Evolutionary conservation across 2,888 invertebrate genomes (phyloP).

Genomic region (Melieria omissa): DNA sequence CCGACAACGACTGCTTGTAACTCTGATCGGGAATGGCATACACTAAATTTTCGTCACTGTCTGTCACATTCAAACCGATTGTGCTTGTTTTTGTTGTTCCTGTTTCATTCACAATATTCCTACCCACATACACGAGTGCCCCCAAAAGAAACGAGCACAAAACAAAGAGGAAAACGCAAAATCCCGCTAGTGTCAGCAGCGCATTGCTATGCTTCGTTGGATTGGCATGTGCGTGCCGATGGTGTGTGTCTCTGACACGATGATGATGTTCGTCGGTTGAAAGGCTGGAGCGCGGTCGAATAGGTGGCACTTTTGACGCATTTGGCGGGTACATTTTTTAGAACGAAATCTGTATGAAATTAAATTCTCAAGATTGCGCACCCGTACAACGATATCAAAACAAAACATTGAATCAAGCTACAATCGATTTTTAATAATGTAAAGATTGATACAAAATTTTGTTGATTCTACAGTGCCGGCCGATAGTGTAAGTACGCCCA

Average conservation of each 20-base stretch:
- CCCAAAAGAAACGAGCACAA: constrained; percentile 62
- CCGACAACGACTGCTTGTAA: constrained; percentile 29
- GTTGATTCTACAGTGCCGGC: no score
- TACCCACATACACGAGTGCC: constrained; percentile 64
- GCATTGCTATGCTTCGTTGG: constrained; percentile 51
- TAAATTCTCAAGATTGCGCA: no score
- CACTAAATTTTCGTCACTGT: constrained; percentile 12
- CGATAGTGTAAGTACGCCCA: no score
- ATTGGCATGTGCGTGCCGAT: constrained; percentile 34
- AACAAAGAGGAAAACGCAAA: constrained; percentile 63
- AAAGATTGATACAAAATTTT: no score
- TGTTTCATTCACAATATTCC: constrained; percentile 57
- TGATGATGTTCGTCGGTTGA: constrained; percentile 64
- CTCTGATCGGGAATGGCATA: constrained; percentile 13
- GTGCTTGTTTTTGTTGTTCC: constrained; percentile 29
- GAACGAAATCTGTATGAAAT: background rate
- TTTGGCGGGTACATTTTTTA: constrained; percentile 60
- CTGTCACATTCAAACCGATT: constrained; percentile 12
- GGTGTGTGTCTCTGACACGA: constrained; percentile 44
- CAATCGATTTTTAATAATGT: no score
- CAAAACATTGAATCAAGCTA: no score
- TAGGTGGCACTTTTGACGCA: constrained; percentile 52
- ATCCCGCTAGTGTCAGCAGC: constrained; percentile 61
- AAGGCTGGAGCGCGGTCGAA: constrained; percentile 64
- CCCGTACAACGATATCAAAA: no score